phyloP scores from a whole-genome alignment of 1,140 invertebrate genomes.

The Achatina immaculata region DNA sequence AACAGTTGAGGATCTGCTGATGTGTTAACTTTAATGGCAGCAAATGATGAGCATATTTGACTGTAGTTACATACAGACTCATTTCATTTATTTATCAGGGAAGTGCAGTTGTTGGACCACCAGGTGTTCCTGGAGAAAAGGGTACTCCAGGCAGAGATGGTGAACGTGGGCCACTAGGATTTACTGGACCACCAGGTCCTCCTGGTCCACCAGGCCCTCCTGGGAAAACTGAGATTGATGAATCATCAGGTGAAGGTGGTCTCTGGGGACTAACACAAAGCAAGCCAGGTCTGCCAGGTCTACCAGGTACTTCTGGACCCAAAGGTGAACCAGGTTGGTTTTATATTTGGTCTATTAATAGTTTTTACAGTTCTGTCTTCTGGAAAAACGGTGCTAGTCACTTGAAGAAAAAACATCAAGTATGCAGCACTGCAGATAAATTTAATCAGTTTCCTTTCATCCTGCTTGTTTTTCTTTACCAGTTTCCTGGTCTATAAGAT shows the following conservation, averaged over 20 bases:
- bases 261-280: constrained; percentile 26
- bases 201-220: constrained; percentile 35
- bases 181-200: constrained; percentile 31
- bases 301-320: constrained; percentile 31
- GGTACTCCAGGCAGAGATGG: constrained; percentile 36
- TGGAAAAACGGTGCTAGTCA: too few species aligned
- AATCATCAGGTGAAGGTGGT: neutral
- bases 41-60: too few species aligned
- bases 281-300: constrained; percentile 27
- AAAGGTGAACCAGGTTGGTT: neutral
- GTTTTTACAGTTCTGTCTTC: too few species aligned
- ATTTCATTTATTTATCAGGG: constrained; percentile 38
- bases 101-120: constrained; percentile 38
- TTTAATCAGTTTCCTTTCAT: too few species aligned
- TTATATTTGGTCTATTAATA: too few species aligned
- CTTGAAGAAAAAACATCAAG: too few species aligned
- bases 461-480: too few species aligned
- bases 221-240: neutral
- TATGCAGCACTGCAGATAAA: too few species aligned
- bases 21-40: too few species aligned
- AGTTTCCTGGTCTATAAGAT: too few species aligned
- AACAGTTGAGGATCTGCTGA: too few species aligned
- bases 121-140: constrained; percentile 51
- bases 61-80: neutral
- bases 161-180: constrained; percentile 77